Percentiles rank a stretch among this genome's conserved stretches.
phyloP scores from a whole-genome alignment of 2,113 vertebrate species.

The Tachuris rubrigastra region DNA sequence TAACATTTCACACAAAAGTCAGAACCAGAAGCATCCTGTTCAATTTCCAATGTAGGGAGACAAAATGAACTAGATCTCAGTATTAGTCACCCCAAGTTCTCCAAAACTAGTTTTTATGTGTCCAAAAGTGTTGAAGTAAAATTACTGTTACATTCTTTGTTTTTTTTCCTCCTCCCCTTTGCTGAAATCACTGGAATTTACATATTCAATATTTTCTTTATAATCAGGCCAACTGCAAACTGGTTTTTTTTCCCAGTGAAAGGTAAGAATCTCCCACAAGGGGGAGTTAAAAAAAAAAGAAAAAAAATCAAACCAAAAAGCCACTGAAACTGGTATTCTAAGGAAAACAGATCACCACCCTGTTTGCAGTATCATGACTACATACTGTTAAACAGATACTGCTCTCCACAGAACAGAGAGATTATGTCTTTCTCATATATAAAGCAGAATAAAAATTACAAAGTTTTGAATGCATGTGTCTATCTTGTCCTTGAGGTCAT shows the following conservation, averaged over 20 bases:
- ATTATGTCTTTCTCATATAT: not conserved
- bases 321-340: not conserved
- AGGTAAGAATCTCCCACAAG: not conserved
- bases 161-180: not conserved
- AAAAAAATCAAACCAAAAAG: not conserved
- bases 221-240: not conserved
- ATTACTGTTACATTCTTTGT: not conserved
- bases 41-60: not conserved
- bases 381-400: not conserved
- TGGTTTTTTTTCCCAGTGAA: not conserved
- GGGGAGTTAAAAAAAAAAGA: not conserved
- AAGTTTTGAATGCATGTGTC: not conserved
- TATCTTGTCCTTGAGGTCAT: not conserved
- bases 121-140: not conserved
- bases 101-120: not conserved
- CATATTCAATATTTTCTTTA: not conserved
- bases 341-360: not conserved
- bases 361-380: not conserved
- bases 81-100: not conserved
- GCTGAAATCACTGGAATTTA: not conserved
- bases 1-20: not conserved
- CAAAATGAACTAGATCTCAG: not conserved
- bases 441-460: not conserved
- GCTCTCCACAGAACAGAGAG: not conserved
- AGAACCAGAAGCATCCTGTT: not conserved